phyloP scores from a whole-genome alignment of 2,113 vertebrate genomes.

The Bubo scandiacus region DNA sequence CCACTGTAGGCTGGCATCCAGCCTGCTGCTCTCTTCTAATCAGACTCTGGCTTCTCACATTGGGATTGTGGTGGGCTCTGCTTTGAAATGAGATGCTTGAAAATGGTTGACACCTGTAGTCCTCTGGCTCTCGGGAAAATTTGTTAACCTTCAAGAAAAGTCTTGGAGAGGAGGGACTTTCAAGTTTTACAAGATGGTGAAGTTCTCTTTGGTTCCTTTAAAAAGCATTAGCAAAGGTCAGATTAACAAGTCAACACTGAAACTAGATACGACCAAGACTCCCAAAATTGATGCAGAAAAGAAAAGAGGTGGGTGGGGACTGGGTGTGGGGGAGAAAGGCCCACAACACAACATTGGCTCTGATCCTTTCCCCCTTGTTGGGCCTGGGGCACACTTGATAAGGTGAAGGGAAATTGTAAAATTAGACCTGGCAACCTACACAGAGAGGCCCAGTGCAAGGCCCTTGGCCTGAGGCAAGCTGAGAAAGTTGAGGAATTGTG shows the following conservation, averaged over 20 bases:
- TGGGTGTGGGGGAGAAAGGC: constrained; percentile 57
- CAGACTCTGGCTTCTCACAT: constrained; percentile 28
- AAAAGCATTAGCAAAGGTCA: constrained; percentile 76
- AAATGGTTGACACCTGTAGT: constrained; percentile 72
- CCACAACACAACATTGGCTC: constrained; percentile 60
- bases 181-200: constrained; percentile 62
- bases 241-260: constrained; percentile 79
- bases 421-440: constrained; percentile 87
- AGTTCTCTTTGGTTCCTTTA: constrained; percentile 67
- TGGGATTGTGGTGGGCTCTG: constrained; percentile 36
- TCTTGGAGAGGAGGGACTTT: constrained; percentile 60
- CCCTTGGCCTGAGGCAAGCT: constrained; percentile 76
- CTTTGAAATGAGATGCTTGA: constrained; percentile 70
- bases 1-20: neutral
- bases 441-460: constrained; percentile 76
- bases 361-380: constrained; percentile 65
- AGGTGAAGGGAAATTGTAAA: constrained; percentile 82
- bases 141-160: constrained; percentile 66
- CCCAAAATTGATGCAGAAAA: constrained; percentile 63
- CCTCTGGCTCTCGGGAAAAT: constrained; percentile 62
- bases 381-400: constrained; percentile 72
- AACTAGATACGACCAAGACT: constrained; percentile 71
- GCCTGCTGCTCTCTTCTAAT: constrained; percentile 17
- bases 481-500: constrained; percentile 83
- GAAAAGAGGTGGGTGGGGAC: constrained; percentile 61